These are phyloP conservation scores for Apomyelois bistriatella DNA, from an alignment of 2,888 invertebrate species.

Conservation along the genomic window DNA sequence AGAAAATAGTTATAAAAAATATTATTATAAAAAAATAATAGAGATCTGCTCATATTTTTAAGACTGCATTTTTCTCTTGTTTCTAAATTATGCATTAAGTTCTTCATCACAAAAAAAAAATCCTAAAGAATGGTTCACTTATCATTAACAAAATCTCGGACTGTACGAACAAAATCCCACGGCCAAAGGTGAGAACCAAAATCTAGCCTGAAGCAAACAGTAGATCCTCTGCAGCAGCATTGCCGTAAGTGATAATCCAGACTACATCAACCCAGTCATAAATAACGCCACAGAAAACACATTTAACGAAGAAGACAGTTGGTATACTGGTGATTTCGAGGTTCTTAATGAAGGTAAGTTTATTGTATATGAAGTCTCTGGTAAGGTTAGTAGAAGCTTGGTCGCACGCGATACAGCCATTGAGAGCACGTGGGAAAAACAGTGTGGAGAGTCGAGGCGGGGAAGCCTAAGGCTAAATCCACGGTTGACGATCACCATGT, in stretches of 20 bases:
- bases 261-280: conserved; percentile 32
- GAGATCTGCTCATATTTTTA: too few species aligned
- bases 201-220: conserved; percentile 75
- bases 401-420: conserved; percentile 78
- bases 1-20: too few species aligned
- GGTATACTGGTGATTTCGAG: conserved; percentile 35
- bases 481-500: conserved; percentile 75
- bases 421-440: conserved; percentile 76
- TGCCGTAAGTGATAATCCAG: conserved; percentile 45
- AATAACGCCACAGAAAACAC: conserved; percentile 48
- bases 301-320: conserved; percentile 22
- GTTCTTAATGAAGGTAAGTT: conserved; percentile 21
- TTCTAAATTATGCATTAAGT: neutral
- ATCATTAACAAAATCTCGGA: conserved; percentile 55
- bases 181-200: conserved; percentile 66
- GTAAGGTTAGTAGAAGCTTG: conserved; percentile 53
- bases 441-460: conserved; percentile 49
- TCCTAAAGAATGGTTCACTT: conserved; percentile 35
- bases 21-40: too few species aligned
- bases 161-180: conserved; percentile 60
- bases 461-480: conserved; percentile 59
- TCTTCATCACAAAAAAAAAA: neutral
- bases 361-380: conserved; percentile 28
- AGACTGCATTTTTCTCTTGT: too few species aligned
- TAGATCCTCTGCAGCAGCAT: conserved; percentile 74